Evolutionary conservation across 2,797 vertebrate genomes (phyloP), one percentile per base, ranked within the genome.

Genomic region (Glossophaga mutica): DNA sequence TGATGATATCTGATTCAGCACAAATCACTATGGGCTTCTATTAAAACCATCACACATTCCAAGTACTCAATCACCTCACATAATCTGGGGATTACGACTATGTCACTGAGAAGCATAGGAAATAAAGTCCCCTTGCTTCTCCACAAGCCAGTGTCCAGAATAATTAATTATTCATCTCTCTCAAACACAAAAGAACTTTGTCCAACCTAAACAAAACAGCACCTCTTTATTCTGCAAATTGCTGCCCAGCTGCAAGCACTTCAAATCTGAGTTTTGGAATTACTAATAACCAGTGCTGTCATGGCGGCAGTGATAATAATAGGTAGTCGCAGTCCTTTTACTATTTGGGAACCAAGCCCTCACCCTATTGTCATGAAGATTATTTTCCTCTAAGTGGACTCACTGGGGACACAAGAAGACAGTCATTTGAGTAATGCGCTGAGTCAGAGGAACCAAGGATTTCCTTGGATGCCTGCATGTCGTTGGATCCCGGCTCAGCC

Each of bases 141-240:
- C 81, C 82, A 89, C 65, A 78, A 73, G 21, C 34, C 76, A 82
- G 16, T 24, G 67, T 76, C 24, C 50, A 93, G 73, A 67, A 37
- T 34, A 91, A 85, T 59, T 81, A 90, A 85, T 52, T 84, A 94
- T 83, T 77, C 50, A 65, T 37, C 14, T 46, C 26, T 52, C 50
- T 90, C 10, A 90, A 78, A 88, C 67, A 95, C 88, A 84, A 73
- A 96, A 85, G 34, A 68, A 37, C 48, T 68, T 48, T 79, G 34
- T 67, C 71, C 68, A 65, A 92, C n/a, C 59, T 34, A 68, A 87
- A 44, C n/a, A 90, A 62, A 44, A 68, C 85, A 78, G 48, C 12
- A 26, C 18, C 79, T 42, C 71, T 68, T 44, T 59, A 22, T 44
- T 48, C 37, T 73, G 16, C 65, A 57, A 67, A 67, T 32, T 48